Conservation (phyloP, 1,140 invertebrate genomes). For the Sipha flava region DNA sequence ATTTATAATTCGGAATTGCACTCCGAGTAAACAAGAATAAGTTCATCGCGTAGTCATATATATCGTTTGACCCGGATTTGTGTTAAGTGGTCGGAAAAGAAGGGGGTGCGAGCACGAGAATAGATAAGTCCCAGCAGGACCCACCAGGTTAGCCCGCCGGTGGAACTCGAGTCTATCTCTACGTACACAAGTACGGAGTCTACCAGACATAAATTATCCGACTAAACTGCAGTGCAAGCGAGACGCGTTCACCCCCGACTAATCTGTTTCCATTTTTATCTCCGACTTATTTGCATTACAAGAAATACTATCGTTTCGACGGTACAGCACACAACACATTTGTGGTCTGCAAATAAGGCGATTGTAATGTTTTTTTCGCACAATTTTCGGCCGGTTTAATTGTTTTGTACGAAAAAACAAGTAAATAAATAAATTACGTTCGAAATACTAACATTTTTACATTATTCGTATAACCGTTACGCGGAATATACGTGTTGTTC, state of each 20-base stretch:
- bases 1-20: too few species aligned
- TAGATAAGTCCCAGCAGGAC: neutral
- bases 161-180: neutral
- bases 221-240: neutral
- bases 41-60: too few species aligned
- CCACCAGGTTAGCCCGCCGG: too few species aligned
- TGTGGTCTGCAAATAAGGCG: too few species aligned
- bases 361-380: too few species aligned
- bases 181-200: too few species aligned
- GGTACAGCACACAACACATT: neutral
- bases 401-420: too few species aligned
- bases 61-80: neutral
- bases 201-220: neutral
- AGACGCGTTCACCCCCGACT: neutral
- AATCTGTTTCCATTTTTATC: neutral
- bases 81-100: neutral
- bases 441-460: too few species aligned
- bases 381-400: too few species aligned
- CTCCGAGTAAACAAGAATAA: neutral
- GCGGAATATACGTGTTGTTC: too few species aligned
- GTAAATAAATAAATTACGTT: too few species aligned
- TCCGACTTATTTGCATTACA: neutral
- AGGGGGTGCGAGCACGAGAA: neutral
- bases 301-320: neutral
- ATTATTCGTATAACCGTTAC: too few species aligned